Evolutionary conservation across 2,888 invertebrate species (phyloP).

Genomic region (Gastrophysa polygoni): DNA sequence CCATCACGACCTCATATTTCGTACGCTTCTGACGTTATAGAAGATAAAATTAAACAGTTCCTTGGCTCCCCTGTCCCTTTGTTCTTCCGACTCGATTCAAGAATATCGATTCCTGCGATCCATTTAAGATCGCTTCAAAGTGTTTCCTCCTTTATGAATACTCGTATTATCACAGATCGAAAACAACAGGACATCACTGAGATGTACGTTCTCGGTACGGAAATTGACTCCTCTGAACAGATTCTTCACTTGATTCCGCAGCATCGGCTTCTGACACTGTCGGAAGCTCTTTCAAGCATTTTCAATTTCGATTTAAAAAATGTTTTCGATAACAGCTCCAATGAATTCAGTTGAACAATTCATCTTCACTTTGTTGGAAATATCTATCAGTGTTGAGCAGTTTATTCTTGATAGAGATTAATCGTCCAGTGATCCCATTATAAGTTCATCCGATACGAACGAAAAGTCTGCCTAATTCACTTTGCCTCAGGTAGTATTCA

Average conservation of each 20-base stretch:
- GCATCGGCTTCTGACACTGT: no score
- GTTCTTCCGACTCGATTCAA: background rate
- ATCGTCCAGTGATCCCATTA: slow-evolving; percentile 24
- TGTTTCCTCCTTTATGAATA: background rate
- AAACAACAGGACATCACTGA: background rate
- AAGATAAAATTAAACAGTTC: slow-evolving; percentile 13
- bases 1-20: background rate
- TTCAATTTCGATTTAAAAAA: no score
- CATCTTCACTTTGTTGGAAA: no score
- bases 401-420: slow-evolving; percentile 30
- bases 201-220: no score
- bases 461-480: slow-evolving; percentile 34
- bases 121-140: background rate
- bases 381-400: background rate
- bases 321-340: no score
- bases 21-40: background rate
- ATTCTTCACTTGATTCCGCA: no score
- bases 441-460: slow-evolving; percentile 31
- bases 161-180: background rate
- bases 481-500: slow-evolving; percentile 31
- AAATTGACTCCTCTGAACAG: no score
- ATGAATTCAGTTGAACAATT: no score
- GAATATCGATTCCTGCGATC: slow-evolving; percentile 9
- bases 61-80: slow-evolving; percentile 3
- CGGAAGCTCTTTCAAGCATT: no score